phyloP scores from a whole-genome alignment of 1,140 invertebrate genomes.

The Platyura marginata region DNA sequence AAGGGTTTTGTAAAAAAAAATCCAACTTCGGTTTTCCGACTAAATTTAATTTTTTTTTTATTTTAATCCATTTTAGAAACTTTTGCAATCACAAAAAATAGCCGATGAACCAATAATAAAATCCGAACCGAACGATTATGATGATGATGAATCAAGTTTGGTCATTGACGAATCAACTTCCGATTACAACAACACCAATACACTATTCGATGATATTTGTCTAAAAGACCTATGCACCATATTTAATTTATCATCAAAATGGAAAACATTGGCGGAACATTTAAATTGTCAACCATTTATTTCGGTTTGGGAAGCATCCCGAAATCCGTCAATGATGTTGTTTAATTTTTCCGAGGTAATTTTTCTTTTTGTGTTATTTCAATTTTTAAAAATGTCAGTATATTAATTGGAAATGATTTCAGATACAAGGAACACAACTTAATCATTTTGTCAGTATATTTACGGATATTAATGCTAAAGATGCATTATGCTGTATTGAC shows the following conservation, averaged over 20 bases:
- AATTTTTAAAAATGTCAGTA: too few species aligned
- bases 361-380: too few species aligned
- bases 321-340: not conserved
- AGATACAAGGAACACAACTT: not conserved
- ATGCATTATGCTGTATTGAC: not conserved
- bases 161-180: too few species aligned
- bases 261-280: slow-evolving; percentile 11
- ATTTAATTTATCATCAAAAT: slow-evolving; percentile 10
- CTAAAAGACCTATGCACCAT: slow-evolving; percentile 5
- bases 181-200: too few species aligned
- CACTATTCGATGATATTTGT: not conserved
- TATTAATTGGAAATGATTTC: too few species aligned
- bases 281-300: slow-evolving; percentile 1
- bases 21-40: not conserved
- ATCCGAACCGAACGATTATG: slow-evolving; percentile 1
- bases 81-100: not conserved
- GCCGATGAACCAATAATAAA: slow-evolving; percentile 16
- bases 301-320: not conserved
- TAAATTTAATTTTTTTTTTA: not conserved
- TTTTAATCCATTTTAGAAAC: not conserved
- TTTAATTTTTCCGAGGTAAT: not conserved
- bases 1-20: too few species aligned
- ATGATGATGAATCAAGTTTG: not conserved
- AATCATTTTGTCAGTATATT: not conserved
- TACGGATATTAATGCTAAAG: not conserved